Base-by-base conservation (phyloP, 64 coral and sea anemone species). In the Stichodactyla helianthus region DNA sequence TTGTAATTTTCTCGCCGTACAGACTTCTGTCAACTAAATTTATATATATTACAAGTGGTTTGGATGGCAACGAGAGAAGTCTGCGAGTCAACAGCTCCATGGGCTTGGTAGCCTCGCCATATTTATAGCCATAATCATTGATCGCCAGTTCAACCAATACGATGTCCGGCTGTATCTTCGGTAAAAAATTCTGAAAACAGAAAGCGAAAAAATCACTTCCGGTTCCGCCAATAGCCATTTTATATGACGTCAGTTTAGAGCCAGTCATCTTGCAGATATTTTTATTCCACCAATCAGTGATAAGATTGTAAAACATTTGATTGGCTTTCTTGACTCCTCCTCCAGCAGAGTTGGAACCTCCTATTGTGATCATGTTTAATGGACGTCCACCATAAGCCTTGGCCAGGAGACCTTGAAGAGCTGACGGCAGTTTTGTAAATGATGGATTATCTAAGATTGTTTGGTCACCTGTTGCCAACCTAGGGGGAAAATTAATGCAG, bases 151-250 rank as follows among this genome's bases (percentile, higher is more conserved):
- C 89, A 11, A 92, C 67, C 5, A 95, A 44, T 76, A 92, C 86
- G 12, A 95, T 85, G 28, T 95, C 93, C 15, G 85, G 63, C 12
- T 78, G 58, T 6, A 54, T 80, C 18, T 52, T 80, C 15, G 65
- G 44, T 79, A 95, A 51, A 67, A 83, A 92, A 77, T 95, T 95
- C 79, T 85, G 87, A 15, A 95, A 87, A 64, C 94, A 95, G 22
- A 92, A 92, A 2, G 68, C 81, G 54, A 92, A 95, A 63, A 95
- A 95, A 63, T 95, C 94, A 12, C 87, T 95, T 51, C 90, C 94
- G 57, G 94, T 92, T 51, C 94, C 94, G 22, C 90, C 87, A 27
- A 95, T 92, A 35, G 90, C 79, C 65, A 92, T 60, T 54, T 79
- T 77, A 7, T 87, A 25, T 7, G 88, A 54, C 5, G 53, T 86